Conservation (phyloP, 2,888 invertebrate genomes). For the Pilophorus perplexus region DNA sequence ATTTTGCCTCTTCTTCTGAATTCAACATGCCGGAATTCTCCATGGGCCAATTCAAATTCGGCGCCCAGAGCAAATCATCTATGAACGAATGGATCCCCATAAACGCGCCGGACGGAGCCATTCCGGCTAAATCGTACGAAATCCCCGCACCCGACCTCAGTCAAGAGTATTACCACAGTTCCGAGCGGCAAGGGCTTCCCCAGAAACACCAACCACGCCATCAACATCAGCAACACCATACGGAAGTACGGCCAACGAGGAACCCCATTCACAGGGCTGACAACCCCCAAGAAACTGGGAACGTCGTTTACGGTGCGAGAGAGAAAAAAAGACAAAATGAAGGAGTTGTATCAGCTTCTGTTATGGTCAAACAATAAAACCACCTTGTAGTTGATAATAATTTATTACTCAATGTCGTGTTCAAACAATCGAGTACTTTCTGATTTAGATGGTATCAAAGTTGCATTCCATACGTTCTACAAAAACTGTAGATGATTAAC, state of each 20-base stretch:
- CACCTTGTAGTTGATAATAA: not conserved
- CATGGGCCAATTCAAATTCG: conserved; percentile 13
- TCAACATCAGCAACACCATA: not conserved
- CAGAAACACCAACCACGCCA: not conserved
- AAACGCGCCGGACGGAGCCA: conserved; percentile 46
- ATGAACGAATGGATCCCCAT: conserved; percentile 47
- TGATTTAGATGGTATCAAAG: too few species aligned
- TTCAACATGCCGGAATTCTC: conserved; percentile 33
- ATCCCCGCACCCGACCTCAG: conserved; percentile 46
- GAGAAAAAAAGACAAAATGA: conserved; percentile 38
- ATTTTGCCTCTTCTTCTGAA: conserved; percentile 24
- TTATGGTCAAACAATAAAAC: conserved; percentile 47
- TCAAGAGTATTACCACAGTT: conserved; percentile 17
- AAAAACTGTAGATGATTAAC: too few species aligned
- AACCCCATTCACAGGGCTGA: not conserved
- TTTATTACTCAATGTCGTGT: not conserved
- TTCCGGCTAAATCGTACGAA: conserved; percentile 47
- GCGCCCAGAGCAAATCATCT: conserved; percentile 6
- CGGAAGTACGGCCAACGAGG: not conserved
- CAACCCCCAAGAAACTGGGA: not conserved
- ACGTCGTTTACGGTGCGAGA: conserved; percentile 34
- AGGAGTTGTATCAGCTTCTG: conserved; percentile 47
- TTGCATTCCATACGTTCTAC: not conserved
- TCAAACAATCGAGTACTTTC: not conserved
- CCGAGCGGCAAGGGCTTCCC: not conserved